phyloP scores from a whole-genome alignment of 2,888 invertebrate species.

The Drosophila yooni region DNA sequence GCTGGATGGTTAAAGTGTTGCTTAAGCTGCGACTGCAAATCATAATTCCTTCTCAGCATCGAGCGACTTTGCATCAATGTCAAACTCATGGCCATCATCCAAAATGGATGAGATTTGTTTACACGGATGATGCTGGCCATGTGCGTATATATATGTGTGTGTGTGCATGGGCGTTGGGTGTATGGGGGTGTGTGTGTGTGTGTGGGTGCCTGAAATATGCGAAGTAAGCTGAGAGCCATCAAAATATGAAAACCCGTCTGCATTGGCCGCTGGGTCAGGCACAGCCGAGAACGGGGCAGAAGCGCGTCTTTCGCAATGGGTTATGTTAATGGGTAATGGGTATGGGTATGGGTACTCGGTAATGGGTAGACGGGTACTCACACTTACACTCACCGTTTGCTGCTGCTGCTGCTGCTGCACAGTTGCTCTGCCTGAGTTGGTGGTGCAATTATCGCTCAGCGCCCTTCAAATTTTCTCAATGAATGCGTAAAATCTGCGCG shows the following conservation, averaged over 20 bases:
- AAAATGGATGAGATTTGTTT: conserved; percentile 64
- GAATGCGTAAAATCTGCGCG: conserved; percentile 70
- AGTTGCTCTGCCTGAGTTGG: conserved; percentile 32
- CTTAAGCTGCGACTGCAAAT: conserved; percentile 4
- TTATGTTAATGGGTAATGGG: conserved; percentile 9
- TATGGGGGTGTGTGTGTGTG: conserved; percentile 18
- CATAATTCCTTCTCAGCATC: conserved; percentile 11
- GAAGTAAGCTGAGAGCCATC: conserved; percentile 11
- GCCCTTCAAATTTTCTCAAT: conserved; percentile 71
- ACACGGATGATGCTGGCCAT: conserved; percentile 29
- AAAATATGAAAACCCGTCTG: conserved; percentile 30
- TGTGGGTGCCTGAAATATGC: conserved; percentile 25
- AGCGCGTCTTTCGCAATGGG: conserved; percentile 7
- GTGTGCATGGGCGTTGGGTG: neutral
- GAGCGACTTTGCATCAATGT: conserved; percentile 24
- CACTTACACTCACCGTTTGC: conserved; percentile 1
- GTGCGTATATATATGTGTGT: neutral
- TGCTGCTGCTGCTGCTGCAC: neutral
- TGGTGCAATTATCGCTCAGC: conserved; percentile 72
- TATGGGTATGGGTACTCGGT: neutral
- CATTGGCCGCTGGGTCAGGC: conserved; percentile 52
- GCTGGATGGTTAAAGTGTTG: conserved; percentile 29
- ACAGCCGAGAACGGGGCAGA: conserved; percentile 8
- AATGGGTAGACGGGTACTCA: conserved; percentile 9
- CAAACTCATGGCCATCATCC: conserved; percentile 33